These are phyloP conservation scores for Nibea coibor DNA, from an alignment of 2,113 vertebrate genomes.

Conservation along the genomic window DNA sequence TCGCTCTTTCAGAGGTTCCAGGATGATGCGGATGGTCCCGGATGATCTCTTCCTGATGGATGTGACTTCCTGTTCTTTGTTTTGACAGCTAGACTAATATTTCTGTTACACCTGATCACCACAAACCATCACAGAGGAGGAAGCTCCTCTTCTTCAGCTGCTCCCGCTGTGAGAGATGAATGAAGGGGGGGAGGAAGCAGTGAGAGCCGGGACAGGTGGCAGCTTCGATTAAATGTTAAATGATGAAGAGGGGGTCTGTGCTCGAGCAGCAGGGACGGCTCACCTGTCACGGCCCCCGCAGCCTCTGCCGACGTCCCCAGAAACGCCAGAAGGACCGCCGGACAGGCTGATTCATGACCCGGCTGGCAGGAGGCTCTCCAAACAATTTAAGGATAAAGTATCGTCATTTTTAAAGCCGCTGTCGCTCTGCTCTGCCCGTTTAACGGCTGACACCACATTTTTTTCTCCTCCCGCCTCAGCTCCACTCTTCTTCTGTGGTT, in stretches of 20 bases:
- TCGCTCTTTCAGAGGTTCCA: too few species aligned
- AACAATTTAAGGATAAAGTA: constrained; percentile 84
- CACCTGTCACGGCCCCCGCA: constrained; percentile 67
- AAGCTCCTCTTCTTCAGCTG: constrained; percentile 24
- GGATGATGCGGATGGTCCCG: not conserved
- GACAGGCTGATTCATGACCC: constrained; percentile 83
- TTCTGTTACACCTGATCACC: constrained; percentile 39
- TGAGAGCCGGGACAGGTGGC: constrained; percentile 53
- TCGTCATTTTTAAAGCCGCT: constrained; percentile 66
- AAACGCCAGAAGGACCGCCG: constrained; percentile 52
- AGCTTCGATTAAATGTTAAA: constrained; percentile 79
- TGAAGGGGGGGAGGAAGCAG: constrained; percentile 32
- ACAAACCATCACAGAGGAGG: constrained; percentile 24
- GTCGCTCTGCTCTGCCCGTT: constrained; percentile 45
- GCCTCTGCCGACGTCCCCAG: constrained; percentile 45
- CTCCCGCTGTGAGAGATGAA: constrained; percentile 50
- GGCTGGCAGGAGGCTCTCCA: constrained; percentile 78
- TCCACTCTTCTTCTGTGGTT: constrained; percentile 55
- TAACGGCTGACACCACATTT: constrained; percentile 69
- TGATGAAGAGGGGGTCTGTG: constrained; percentile 71
- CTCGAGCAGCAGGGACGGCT: constrained; percentile 60
- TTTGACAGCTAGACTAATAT: constrained; percentile 54
- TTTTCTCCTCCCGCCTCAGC: constrained; percentile 20
- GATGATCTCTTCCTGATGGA: constrained; percentile 31
- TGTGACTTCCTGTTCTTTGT: constrained; percentile 15